Evolutionary conservation across 1,140 invertebrate genomes (phyloP).

Genomic region (Condylostylus longicornis): DNA sequence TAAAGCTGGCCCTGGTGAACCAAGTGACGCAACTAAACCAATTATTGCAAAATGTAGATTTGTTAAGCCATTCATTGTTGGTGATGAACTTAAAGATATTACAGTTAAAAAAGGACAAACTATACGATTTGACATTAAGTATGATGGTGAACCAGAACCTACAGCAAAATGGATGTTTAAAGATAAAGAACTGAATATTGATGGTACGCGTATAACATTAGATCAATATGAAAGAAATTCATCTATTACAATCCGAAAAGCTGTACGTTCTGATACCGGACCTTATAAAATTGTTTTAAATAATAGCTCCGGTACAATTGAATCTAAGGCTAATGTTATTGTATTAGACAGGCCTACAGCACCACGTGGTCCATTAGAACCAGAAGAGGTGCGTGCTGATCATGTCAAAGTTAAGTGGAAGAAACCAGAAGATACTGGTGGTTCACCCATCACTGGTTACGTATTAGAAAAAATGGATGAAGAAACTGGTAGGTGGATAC

Average conservation of each 20-base stretch:
- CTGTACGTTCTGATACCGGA: conserved; percentile 73
- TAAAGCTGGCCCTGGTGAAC: conserved; percentile 87
- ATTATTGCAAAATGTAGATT: conserved; percentile 91
- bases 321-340: conserved; percentile 70
- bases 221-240: conserved; percentile 85
- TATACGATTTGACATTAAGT: conserved; percentile 78
- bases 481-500: conserved; percentile 82
- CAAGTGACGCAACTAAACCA: conserved; percentile 86
- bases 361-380: conserved; percentile 71
- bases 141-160: conserved; percentile 87
- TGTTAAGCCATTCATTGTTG: conserved; percentile 84
- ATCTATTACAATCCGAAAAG: conserved; percentile 74
- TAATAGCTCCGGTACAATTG: conserved; percentile 71
- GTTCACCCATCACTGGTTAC: conserved; percentile 85
- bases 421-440: conserved; percentile 85
- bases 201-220: conserved; percentile 57
- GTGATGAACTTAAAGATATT: conserved; percentile 68
- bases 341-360: conserved; percentile 76
- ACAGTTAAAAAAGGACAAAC: conserved; percentile 89
- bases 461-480: conserved; percentile 93
- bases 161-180: conserved; percentile 65
- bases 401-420: conserved; percentile 93
- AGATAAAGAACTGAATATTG: conserved; percentile 56
- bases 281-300: conserved; percentile 73
- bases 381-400: conserved; percentile 74